Conservation (phyloP, 1,140 invertebrate species). For the Pectinophora gossypiella region DNA sequence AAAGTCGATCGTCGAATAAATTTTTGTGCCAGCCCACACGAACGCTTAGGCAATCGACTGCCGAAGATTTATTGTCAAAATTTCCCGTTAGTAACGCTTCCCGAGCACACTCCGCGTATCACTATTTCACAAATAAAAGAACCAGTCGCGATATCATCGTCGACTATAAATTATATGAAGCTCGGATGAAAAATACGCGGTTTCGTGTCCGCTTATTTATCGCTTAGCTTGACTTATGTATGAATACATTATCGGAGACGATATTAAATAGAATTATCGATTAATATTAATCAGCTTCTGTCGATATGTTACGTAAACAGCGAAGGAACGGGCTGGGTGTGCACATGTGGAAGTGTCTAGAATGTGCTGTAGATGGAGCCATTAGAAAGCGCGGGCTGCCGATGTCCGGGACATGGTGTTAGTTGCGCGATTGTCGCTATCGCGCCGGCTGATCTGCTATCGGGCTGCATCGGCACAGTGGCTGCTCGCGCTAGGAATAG, state of each 20-base stretch:
- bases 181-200: slow-evolving; percentile 71
- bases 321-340: neutral
- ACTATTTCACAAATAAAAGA: slow-evolving; percentile 75
- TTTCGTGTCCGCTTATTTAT: slow-evolving; percentile 70
- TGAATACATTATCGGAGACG: slow-evolving; percentile 51
- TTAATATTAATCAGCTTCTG: slow-evolving; percentile 52
- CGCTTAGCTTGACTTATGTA: slow-evolving; percentile 61
- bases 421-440: slow-evolving; percentile 42
- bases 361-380: slow-evolving; percentile 14
- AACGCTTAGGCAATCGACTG: slow-evolving; percentile 72
- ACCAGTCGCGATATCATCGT: slow-evolving; percentile 73
- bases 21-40: slow-evolving; percentile 66
- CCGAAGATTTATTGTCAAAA: slow-evolving; percentile 73
- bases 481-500: slow-evolving; percentile 65
- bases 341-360: neutral
- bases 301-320: slow-evolving; percentile 22
- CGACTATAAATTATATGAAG: slow-evolving; percentile 71
- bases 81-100: slow-evolving; percentile 74
- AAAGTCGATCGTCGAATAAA: slow-evolving; percentile 65
- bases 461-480: slow-evolving; percentile 57
- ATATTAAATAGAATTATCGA: slow-evolving; percentile 47
- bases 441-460: slow-evolving; percentile 55
- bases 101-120: slow-evolving; percentile 70
- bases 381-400: slow-evolving; percentile 23
- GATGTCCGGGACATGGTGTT: slow-evolving; percentile 24